Conservation (phyloP, 2,888 invertebrate genomes). For the Teinopalpus imperialis region DNA sequence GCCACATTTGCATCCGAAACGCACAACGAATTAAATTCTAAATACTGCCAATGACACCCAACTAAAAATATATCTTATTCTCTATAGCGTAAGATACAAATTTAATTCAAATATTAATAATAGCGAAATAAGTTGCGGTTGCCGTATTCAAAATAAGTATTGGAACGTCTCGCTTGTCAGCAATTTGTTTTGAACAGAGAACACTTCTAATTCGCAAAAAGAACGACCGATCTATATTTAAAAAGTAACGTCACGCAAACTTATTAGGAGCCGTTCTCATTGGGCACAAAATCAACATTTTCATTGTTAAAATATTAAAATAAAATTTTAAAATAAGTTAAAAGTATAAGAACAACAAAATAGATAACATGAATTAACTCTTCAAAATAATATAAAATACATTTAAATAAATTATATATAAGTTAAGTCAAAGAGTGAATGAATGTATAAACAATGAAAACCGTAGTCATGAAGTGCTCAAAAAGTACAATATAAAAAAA, state of each 20-base stretch:
- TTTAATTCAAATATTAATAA: neutral
- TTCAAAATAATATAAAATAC: no score
- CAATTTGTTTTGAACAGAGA: slow-evolving; percentile 80
- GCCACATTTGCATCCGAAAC: slow-evolving; percentile 68
- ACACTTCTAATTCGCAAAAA: slow-evolving; percentile 79
- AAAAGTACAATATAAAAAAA: no score
- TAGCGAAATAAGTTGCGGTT: slow-evolving; percentile 47
- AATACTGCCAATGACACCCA: slow-evolving; percentile 38
- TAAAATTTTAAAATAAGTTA: no score
- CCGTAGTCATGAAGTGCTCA: neutral
- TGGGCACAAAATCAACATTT: no score
- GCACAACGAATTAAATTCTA: slow-evolving; percentile 61
- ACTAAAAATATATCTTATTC: no score
- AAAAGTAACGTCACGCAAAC: slow-evolving; percentile 77
- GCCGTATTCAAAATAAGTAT: slow-evolving; percentile 68
- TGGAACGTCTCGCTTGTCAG: slow-evolving; percentile 76
- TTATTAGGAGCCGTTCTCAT: slow-evolving; percentile 39
- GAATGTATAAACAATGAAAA: neutral
- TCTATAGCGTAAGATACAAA: slow-evolving; percentile 2
- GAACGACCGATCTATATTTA: slow-evolving; percentile 75
- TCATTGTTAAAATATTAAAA: no score
- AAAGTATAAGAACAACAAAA: no score
- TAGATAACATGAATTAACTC: no score
- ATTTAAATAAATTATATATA: no score
- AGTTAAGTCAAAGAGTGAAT: no score